A percentile compares a stretch with the other conserved stretches of the same genome.
Conservation (phyloP, 2,888 invertebrate species). For the Heteromyza rotundicornis region DNA sequence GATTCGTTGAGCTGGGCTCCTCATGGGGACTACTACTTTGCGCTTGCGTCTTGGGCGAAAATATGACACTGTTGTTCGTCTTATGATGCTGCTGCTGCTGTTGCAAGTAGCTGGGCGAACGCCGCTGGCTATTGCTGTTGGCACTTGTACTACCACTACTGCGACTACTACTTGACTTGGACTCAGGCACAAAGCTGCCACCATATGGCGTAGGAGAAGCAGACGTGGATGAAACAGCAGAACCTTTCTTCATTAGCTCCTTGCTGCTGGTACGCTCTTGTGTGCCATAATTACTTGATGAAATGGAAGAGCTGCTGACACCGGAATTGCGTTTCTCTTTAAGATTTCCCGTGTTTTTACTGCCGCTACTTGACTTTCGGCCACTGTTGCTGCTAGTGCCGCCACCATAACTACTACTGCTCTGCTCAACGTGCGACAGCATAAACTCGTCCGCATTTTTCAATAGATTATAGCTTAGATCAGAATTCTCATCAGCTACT, state of each 20-base stretch:
- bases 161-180: slow-evolving; percentile 10
- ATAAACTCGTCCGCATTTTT: slow-evolving; percentile 56
- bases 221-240: slow-evolving; percentile 27
- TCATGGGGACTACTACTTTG: slow-evolving; percentile 31
- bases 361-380: slow-evolving; percentile 28
- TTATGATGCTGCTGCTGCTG: slow-evolving; percentile 36
- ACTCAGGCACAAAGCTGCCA: slow-evolving; percentile 17
- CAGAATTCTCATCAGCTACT: slow-evolving; percentile 46
- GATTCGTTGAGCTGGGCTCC: slow-evolving; percentile 42
- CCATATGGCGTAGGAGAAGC: slow-evolving; percentile 37
- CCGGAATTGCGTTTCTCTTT: slow-evolving; percentile 47
- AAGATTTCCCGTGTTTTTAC: slow-evolving; percentile 18
- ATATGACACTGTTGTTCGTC: slow-evolving; percentile 35
- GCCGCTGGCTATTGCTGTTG: slow-evolving; percentile 26
- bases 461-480: slow-evolving; percentile 59
- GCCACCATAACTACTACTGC: slow-evolving; percentile 19
- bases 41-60: slow-evolving; percentile 29
- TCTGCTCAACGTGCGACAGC: slow-evolving; percentile 37
- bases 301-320: slow-evolving; percentile 43
- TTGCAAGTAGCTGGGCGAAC: slow-evolving; percentile 28
- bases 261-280: slow-evolving; percentile 36
- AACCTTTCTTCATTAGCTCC: slow-evolving; percentile 26
- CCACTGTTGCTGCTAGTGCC: slow-evolving; percentile 26
- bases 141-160: slow-evolving; percentile 17
- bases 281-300: slow-evolving; percentile 42